These are phyloP conservation scores for Cancer borealis DNA, from an alignment of 2,888 invertebrate species.

Conservation along the genomic window DNA sequence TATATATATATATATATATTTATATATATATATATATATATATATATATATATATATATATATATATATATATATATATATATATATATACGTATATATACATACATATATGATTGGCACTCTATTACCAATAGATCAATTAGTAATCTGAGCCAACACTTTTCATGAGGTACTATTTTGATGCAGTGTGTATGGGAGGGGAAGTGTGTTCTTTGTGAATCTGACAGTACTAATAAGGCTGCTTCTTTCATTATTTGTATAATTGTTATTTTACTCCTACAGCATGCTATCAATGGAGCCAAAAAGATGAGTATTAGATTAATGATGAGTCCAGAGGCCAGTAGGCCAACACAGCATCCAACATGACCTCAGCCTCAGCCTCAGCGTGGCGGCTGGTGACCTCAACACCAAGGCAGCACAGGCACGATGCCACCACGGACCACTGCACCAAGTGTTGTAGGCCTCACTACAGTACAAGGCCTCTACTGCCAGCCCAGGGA, in stretches of 20 bases:
- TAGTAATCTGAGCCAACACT: neutral
- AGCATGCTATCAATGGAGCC: slow-evolving; percentile 71
- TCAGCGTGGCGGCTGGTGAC: neutral
- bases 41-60: neutral
- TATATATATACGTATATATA: neutral
- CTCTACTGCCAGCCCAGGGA: slow-evolving; percentile 51
- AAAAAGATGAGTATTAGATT: neutral
- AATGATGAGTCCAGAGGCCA: neutral
- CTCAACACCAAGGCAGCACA: neutral
- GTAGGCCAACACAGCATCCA: slow-evolving; percentile 41
- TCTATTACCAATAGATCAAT: neutral
- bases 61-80: neutral
- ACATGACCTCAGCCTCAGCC: slow-evolving; percentile 39
- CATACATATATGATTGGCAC: neutral
- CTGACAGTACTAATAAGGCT: slow-evolving; percentile 64
- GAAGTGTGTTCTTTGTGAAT: slow-evolving; percentile 44
- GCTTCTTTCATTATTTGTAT: slow-evolving; percentile 64
- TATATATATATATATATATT: neutral
- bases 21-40: neutral
- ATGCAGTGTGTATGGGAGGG: neutral
- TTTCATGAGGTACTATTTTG: neutral
- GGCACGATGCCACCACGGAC: neutral
- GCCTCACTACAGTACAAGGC: slow-evolving; percentile 52
- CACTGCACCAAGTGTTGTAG: neutral
- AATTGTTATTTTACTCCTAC: slow-evolving; percentile 62